phyloP scores from a whole-genome alignment of 2,113 vertebrate species.

The Pavo muticus region DNA sequence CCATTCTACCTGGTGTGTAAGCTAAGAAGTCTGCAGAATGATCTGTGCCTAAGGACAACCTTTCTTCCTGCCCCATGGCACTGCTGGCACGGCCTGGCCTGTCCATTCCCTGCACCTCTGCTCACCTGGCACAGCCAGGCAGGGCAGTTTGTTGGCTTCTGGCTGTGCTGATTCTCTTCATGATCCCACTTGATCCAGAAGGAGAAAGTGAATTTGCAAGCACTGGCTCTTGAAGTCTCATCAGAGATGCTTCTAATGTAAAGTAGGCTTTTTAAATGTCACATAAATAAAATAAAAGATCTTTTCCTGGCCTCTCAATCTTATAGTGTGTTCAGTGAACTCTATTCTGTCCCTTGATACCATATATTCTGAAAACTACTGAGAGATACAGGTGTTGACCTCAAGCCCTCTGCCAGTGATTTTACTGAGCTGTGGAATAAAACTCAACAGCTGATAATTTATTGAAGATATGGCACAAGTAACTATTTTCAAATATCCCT shows the following conservation, averaged over 20 bases:
- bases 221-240: not conserved
- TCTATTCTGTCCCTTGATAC: not conserved
- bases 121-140: not conserved
- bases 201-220: not conserved
- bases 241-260: not conserved
- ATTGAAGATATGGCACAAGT: not conserved
- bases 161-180: not conserved
- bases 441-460: not conserved
- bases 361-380: not conserved
- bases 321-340: not conserved
- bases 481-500: slow-evolving; percentile 5
- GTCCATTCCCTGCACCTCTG: not conserved
- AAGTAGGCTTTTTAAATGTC: not conserved
- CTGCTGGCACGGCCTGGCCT: not conserved
- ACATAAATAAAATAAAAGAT: not conserved
- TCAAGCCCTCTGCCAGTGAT: not conserved
- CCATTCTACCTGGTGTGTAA: not conserved
- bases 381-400: not conserved
- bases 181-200: not conserved
- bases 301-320: not conserved
- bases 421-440: not conserved
- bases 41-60: not conserved
- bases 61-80: not conserved
- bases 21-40: not conserved
- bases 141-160: not conserved